Base-by-base conservation (phyloP, 2,113 vertebrate genomes). In the Machaerirhynchus nigripectus region DNA sequence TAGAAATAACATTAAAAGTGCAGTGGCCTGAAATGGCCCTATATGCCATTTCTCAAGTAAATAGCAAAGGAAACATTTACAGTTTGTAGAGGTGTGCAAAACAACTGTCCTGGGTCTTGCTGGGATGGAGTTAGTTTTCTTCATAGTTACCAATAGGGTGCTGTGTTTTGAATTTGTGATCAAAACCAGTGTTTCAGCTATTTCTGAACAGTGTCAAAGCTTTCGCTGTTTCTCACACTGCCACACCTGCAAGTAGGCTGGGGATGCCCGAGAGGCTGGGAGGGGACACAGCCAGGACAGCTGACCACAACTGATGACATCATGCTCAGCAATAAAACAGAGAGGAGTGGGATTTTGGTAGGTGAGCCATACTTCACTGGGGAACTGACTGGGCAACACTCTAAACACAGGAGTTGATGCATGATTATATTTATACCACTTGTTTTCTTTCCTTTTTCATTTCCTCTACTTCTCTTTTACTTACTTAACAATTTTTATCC, bases 81-180 rank as follows among this genome's bases (percentile, higher is more conserved):
- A 84, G 37, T 28, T 56, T 69, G 35, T 4, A 60, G 24, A 89
- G 22, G 33, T 14, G 18, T 9, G 30, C 17, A 44, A 52, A 94
- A 40, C 7, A 46, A 39, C 31, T 37, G 23, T 47, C 24, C 30
- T 40, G 46, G 7, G 11, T 85, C 31, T 79, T 61, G 11, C 50
- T 56, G 37, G 13, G 10, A 30, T 75, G 11, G 14, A 92, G 37
- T 13, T 82, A 6, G 55, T 69, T 64, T 92, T 69, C 50, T 81
- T 84, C 50, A 30, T 3, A 47, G 21, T 28, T 33, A 35, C 15
- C 31, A 39, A 30, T 3, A 33, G 0, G 0, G 33, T n/a, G 27
- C 33, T 40, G 30, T 31, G 47, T 2, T 67, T 67, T 61, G 50
- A 52, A 70, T 61, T 59, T 67, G 22, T 40, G n/a, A 67, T 49